Evolutionary conservation across 2,113 vertebrate species (phyloP), one percentile per base, ranked within the genome.

Genomic region (Corythoichthys intestinalis): DNA sequence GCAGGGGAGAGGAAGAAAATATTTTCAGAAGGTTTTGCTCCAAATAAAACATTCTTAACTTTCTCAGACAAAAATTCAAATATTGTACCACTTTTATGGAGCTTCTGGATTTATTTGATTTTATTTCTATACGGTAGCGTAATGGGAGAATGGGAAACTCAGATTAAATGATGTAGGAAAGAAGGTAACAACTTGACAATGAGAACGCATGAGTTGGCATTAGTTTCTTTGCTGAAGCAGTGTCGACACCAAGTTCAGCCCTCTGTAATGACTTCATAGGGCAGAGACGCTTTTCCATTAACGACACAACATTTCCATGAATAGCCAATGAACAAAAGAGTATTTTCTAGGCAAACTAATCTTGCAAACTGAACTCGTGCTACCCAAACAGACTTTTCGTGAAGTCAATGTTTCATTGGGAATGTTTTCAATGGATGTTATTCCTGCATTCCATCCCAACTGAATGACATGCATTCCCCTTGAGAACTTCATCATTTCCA

Each of bases 221-320:
- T 46, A 11, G 17, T 15, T 62, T 44, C 15, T 20, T 37, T 39
- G 57, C 67, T 66, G 52, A 34, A 48, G 39, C 58, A 13, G 71
- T 68, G 15, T 68, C 14, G 1, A 9, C 69, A 58, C 50, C 53
- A 54, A 56, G 41, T 71, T 53, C 41, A 37, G 62, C 8, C 46
- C 67, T 64, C 65, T 59, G 56, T 37, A 49, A 34, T 67, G 73
- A 84, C 73, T 71, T 83, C 64, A 82, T 56, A 62, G 66, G 57
- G 57, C 66, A 65, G 72, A 7, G 34, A 28, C 56, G 67, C 54
- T 61, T 83, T 80, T 83, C 69, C 63, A 70, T 14, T 56, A 28
- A 48, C 71, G 63, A 74, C 60, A 49, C 67, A 75, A 72, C 64
- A 58, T 83, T 71, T 85, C 77, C 79, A 71, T 74, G 74, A 65